Percentiles rank a stretch among this genome's conserved stretches.
Conservation (phyloP, 2,888 invertebrate genomes). For the Belgica antarctica region DNA sequence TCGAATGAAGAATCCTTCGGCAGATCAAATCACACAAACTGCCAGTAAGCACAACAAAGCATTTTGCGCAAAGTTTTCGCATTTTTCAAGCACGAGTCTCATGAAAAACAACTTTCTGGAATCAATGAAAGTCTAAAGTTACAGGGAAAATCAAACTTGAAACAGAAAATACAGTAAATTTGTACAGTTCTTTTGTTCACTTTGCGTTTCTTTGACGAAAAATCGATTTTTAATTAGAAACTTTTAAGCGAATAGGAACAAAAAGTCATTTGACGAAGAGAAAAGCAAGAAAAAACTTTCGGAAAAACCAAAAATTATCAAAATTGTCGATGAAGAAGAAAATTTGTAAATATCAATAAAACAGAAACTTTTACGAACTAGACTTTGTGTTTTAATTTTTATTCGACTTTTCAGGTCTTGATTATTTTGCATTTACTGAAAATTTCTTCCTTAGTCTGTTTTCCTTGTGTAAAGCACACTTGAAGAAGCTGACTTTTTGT, state of each 20-base stretch:
- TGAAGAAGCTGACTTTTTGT: too few relatives aligned
- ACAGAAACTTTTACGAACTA: not conserved
- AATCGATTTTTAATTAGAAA: not conserved
- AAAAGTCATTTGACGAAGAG: conserved; percentile 1
- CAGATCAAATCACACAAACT: too few relatives aligned
- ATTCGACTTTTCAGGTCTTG: too few relatives aligned
- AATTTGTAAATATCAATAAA: conserved; percentile 24
- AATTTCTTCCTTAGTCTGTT: too few relatives aligned
- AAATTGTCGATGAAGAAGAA: not conserved
- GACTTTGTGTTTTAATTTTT: not conserved
- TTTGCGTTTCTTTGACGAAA: too few relatives aligned
- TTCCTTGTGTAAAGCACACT: too few relatives aligned
- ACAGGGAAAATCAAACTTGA: conserved; percentile 10
- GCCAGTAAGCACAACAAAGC: too few relatives aligned
- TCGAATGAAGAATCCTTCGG: too few relatives aligned
- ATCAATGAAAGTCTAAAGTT: not conserved
- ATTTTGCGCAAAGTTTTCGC: too few relatives aligned
- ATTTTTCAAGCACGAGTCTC: not conserved
- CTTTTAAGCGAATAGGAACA: not conserved
- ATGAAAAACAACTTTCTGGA: not conserved
- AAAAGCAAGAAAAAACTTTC: not conserved
- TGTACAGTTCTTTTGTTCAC: too few relatives aligned
- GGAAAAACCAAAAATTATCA: conserved; percentile 20
- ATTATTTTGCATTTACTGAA: too few relatives aligned
- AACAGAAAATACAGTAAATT: conserved; percentile 12